phyloP scores from a whole-genome alignment of 2,888 invertebrate genomes.

The Esperia sulphurella region DNA sequence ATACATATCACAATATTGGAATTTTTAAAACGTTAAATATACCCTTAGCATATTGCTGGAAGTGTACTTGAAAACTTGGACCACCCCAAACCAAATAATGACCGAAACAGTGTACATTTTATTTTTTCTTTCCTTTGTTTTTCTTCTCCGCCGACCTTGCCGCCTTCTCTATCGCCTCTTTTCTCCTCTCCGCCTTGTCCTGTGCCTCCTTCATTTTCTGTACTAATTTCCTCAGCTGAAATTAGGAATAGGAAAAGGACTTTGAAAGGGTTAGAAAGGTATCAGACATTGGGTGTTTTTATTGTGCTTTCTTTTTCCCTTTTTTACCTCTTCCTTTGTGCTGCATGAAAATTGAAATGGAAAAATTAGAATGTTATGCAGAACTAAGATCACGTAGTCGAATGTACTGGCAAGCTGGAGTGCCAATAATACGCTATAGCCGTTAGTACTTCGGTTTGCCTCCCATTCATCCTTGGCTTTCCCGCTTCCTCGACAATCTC shows the following conservation, averaged over 20 bases:
- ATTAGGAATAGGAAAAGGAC: constrained; percentile 11
- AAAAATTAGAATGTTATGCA: no score
- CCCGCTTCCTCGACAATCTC: no score
- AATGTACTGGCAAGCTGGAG: no score
- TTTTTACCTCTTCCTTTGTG: constrained; percentile 66
- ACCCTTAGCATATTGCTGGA: no score
- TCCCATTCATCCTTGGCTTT: no score
- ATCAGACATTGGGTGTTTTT: not conserved
- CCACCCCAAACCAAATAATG: not conserved
- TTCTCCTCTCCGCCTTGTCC: constrained; percentile 25
- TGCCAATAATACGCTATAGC: no score
- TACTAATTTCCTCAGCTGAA: constrained; percentile 29
- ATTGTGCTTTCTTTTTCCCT: constrained; percentile 63
- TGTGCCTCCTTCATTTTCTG: constrained; percentile 47
- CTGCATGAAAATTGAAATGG: constrained; percentile 36
- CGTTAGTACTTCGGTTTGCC: no score
- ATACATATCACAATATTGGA: no score
- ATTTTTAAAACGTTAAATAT: no score
- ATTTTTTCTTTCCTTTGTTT: constrained; percentile 2
- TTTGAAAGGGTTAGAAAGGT: constrained; percentile 16
- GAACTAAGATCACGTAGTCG: no score
- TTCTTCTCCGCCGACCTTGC: constrained; percentile 13
- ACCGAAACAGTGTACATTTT: not conserved
- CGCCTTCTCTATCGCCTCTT: constrained; percentile 10
- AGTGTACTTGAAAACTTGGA: no score